These are phyloP conservation scores for Cerastoderma edule DNA, from an alignment of 2,888 invertebrate genomes.

Conservation along the genomic window DNA sequence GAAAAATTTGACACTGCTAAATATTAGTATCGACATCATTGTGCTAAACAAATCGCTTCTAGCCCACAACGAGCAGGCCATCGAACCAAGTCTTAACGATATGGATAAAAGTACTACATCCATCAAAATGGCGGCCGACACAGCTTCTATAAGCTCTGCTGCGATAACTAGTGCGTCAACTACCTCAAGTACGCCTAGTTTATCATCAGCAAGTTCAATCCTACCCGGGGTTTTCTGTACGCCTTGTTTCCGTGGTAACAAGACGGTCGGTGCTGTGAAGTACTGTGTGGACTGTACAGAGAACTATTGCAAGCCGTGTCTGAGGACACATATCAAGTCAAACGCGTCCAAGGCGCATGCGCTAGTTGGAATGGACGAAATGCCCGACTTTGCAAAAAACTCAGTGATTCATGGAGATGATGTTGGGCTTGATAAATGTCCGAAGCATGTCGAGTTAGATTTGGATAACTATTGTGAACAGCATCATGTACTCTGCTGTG, in stretches of 20 bases:
- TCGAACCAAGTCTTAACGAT: too few species aligned
- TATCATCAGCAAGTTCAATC: neutral
- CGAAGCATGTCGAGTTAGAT: slow-evolving; percentile 23
- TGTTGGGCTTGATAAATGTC: slow-evolving; percentile 13
- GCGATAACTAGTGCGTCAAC: too few species aligned
- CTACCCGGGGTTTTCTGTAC: slow-evolving; percentile 20
- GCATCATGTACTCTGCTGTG: slow-evolving; percentile 40
- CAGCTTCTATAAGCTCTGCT: too few species aligned
- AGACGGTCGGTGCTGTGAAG: slow-evolving; percentile 29
- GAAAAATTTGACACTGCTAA: too few species aligned
- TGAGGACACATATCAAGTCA: slow-evolving; percentile 33
- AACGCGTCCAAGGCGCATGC: slow-evolving; percentile 7
- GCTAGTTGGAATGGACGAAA: slow-evolving; percentile 32
- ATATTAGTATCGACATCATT: too few species aligned
- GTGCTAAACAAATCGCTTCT: too few species aligned
- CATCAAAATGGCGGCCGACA: too few species aligned
- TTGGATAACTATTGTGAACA: slow-evolving; percentile 29
- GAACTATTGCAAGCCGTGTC: slow-evolving; percentile 38
- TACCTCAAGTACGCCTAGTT: neutral
- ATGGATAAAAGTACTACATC: too few species aligned
- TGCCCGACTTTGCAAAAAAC: slow-evolving; percentile 29
- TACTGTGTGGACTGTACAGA: slow-evolving; percentile 42
- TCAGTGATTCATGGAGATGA: neutral
- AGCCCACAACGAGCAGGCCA: too few species aligned
- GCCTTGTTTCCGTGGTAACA: slow-evolving; percentile 33